Conservation (phyloP, 2,888 invertebrate species). For the Eristalis pertinax region DNA sequence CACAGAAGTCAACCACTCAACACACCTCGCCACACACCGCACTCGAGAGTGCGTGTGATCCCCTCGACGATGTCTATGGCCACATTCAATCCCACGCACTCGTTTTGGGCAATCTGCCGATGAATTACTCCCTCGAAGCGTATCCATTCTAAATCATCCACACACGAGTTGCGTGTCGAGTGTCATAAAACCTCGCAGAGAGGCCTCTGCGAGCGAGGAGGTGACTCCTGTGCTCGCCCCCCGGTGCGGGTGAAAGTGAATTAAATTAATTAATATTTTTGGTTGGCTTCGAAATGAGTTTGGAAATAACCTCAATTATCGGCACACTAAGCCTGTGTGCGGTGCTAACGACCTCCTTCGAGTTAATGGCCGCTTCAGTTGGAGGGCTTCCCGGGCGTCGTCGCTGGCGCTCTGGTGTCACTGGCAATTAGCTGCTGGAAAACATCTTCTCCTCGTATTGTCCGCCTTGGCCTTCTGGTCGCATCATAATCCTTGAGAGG, state of each 20-base stretch:
- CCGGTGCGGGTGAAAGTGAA: background rate
- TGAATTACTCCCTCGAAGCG: background rate
- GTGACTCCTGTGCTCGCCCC: background rate
- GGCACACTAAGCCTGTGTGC: constrained; percentile 21
- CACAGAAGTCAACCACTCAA: no score
- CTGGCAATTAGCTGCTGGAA: background rate
- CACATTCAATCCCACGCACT: background rate
- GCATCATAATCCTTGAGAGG: constrained; percentile 34
- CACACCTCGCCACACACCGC: no score
- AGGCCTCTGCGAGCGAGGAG: background rate
- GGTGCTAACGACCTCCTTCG: constrained; percentile 33
- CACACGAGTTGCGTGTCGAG: background rate
- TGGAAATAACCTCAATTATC: constrained; percentile 52
- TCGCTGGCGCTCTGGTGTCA: background rate
- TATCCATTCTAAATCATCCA: background rate
- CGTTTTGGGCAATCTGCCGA: background rate
- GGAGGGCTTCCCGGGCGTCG: background rate
- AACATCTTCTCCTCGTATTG: background rate
- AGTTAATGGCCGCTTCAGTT: constrained; percentile 22
- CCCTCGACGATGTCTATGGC: background rate
- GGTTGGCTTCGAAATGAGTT: constrained; percentile 21
- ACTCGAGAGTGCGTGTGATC: no score
- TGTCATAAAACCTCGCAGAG: background rate
- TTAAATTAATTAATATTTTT: constrained; percentile 9
- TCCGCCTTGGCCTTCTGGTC: constrained; percentile 14